These are phyloP conservation scores for Trypoxylon attenuatum DNA, from an alignment of 2,888 invertebrate species.

Conservation along the genomic window DNA sequence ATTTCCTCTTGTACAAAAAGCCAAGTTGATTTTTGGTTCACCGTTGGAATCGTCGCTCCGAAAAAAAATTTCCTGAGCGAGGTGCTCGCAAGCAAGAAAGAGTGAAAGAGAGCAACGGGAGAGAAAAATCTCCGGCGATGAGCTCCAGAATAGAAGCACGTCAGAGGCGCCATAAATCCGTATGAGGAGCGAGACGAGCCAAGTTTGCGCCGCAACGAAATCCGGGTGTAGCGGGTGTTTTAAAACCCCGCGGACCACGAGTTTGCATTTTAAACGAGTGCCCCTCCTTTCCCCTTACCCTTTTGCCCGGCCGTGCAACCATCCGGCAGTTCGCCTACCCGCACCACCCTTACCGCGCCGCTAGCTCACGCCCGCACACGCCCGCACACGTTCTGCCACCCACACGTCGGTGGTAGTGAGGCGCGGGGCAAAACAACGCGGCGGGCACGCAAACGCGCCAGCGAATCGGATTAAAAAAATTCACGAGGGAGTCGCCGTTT, in stretches of 20 bases:
- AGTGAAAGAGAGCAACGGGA: not conserved
- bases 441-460: conserved; percentile 49
- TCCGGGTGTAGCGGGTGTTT: conserved; percentile 56
- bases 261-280: conserved; percentile 67
- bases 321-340: too few relatives aligned
- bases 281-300: too few relatives aligned
- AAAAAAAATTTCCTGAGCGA: not conserved
- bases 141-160: conserved; percentile 48
- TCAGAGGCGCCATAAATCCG: conserved; percentile 43
- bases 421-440: conserved; percentile 44
- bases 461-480: conserved; percentile 65
- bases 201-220: conserved; percentile 53
- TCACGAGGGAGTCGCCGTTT: conserved; percentile 54
- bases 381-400: not conserved
- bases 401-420: conserved; percentile 1
- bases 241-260: conserved; percentile 55
- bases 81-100: not conserved
- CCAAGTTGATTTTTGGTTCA: too few relatives aligned
- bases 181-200: conserved; percentile 39
- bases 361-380: too few relatives aligned
- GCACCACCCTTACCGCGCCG: too few relatives aligned
- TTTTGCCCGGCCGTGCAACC: too few relatives aligned
- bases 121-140: conserved; percentile 23
- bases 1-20: too few relatives aligned
- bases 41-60: too few relatives aligned